phyloP scores from a whole-genome alignment of 1,140 invertebrate species.

The Globodera ellingtonae region DNA sequence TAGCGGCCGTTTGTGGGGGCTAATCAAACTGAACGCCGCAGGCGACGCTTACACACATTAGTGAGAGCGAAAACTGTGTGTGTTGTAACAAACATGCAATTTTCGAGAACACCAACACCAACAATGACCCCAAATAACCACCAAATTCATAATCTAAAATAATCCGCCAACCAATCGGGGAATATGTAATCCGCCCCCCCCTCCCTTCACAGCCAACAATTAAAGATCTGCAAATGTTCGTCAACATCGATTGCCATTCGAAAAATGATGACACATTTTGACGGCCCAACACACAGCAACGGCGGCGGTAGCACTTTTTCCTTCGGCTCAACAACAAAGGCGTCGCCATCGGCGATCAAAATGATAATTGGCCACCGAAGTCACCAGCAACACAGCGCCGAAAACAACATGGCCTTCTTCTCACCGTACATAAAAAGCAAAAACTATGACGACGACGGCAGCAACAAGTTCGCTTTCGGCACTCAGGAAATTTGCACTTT shows the following conservation, averaged over 20 bases:
- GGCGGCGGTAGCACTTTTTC: conserved; percentile 4
- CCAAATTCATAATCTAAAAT: not conserved
- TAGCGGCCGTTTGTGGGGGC: not conserved
- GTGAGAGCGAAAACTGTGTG: no score
- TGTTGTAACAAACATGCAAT: no score
- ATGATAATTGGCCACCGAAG: not conserved
- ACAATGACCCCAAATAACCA: not conserved
- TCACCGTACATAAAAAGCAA: not conserved
- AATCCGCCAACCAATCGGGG: not conserved
- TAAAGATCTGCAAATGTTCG: not conserved
- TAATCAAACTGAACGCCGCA: not conserved
- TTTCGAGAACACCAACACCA: no score
- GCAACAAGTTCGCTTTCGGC: conserved; percentile 4
- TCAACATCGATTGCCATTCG: not conserved
- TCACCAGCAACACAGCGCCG: not conserved
- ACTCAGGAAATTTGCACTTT: conserved; percentile 50
- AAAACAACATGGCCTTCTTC: conserved; percentile 5
- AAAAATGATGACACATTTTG: not conserved
- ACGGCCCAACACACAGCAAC: not conserved
- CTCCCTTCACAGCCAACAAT: not conserved
- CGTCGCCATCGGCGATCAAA: not conserved
- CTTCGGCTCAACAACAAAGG: not conserved
- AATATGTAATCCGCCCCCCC: no score
- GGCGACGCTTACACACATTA: no score
- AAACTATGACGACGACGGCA: conserved; percentile 15